Evolutionary conservation across 2,888 invertebrate genomes (phyloP).

Genomic region (Heliconius ethilla): DNA sequence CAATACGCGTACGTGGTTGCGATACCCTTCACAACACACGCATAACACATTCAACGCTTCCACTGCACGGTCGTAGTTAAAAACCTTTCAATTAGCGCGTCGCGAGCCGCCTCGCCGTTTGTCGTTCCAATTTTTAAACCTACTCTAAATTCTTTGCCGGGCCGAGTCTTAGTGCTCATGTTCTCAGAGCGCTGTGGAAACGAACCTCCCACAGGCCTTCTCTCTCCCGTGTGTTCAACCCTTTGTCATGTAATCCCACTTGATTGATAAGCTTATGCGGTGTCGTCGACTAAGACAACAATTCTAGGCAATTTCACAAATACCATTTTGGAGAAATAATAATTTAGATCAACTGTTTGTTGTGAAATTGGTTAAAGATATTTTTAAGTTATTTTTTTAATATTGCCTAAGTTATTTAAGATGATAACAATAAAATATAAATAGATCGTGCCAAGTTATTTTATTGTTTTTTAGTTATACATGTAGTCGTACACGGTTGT

Average conservation of each 20-base stretch:
- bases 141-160: constrained; percentile 71
- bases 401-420: too few species aligned
- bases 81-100: constrained; percentile 67
- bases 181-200: constrained; percentile 69
- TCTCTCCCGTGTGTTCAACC: constrained; percentile 42
- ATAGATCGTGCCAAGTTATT: neutral
- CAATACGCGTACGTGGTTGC: constrained; percentile 19
- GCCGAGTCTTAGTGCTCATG: constrained; percentile 73
- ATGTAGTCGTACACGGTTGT: neutral
- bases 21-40: constrained; percentile 37
- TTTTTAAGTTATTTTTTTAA: neutral
- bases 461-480: neutral
- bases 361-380: neutral
- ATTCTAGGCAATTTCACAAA: constrained; percentile 15
- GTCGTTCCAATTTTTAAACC: constrained; percentile 76
- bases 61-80: constrained; percentile 45
- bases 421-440: neutral
- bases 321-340: neutral
- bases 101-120: constrained; percentile 63
- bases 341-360: neutral
- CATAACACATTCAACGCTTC: constrained; percentile 42
- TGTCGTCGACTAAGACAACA: constrained; percentile 24
- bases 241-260: constrained; percentile 51
- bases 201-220: constrained; percentile 52
- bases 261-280: constrained; percentile 57